Percentiles rank a stretch among this genome's conserved stretches.
Evolutionary conservation across 2,888 invertebrate genomes (phyloP).

Genomic region (Ernsta delagoae): DNA sequence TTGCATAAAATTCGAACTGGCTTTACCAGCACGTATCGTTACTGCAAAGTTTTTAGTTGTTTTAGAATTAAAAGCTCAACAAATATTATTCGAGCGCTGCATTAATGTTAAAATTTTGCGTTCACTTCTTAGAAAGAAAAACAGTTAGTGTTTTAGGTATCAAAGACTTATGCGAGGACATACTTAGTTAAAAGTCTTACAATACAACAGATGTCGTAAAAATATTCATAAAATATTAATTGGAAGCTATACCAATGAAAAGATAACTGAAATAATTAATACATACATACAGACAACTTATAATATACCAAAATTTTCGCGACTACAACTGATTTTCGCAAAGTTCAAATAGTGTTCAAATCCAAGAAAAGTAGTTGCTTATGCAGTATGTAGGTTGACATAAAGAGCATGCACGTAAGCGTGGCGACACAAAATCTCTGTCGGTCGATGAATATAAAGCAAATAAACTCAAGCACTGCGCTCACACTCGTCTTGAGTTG

Average conservation of each 20-base stretch:
- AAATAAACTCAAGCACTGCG: constrained; percentile 71
- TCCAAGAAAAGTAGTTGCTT: constrained; percentile 16
- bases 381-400: neutral
- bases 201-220: too few relatives aligned
- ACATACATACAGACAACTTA: too few relatives aligned
- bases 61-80: constrained; percentile 45
- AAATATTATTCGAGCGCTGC: constrained; percentile 27
- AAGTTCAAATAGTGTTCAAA: constrained; percentile 1
- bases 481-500: constrained; percentile 64
- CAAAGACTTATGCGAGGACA: neutral
- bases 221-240: too few relatives aligned
- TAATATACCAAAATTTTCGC: too few relatives aligned
- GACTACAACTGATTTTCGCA: too few relatives aligned
- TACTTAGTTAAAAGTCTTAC: too few relatives aligned
- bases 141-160: neutral
- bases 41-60: constrained; percentile 60
- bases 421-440: constrained; percentile 61
- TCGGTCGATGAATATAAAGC: constrained; percentile 69
- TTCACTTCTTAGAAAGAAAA: neutral
- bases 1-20: constrained; percentile 71
- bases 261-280: too few relatives aligned
- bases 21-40: constrained; percentile 55
- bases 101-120: neutral
- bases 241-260: too few relatives aligned
- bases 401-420: constrained; percentile 48